Evolutionary conservation across 2,797 vertebrate species (phyloP).

Genomic region (Anguilla anguilla): DNA sequence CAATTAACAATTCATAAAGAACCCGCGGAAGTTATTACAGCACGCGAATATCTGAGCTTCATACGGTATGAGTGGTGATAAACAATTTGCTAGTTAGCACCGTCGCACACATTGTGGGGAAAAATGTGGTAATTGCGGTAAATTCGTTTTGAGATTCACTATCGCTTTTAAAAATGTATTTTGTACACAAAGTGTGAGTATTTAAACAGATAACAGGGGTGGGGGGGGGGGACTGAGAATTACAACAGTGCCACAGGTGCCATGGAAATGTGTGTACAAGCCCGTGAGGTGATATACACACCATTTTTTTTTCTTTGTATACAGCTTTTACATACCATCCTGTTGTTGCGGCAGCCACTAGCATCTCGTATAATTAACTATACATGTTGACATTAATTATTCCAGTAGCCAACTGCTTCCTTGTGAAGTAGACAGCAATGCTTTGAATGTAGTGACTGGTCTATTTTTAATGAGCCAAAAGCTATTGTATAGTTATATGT

Average conservation of each 20-base stretch:
- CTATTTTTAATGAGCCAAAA: not conserved
- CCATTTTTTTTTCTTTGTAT: not conserved
- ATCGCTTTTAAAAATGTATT: not conserved
- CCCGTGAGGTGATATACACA: not conserved
- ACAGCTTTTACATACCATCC: too few relatives aligned
- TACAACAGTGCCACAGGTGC: not conserved
- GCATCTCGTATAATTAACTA: too few relatives aligned
- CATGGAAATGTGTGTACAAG: not conserved
- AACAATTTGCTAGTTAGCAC: not conserved
- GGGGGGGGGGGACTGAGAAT: too few relatives aligned
- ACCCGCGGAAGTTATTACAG: not conserved
- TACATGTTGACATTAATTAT: too few relatives aligned
- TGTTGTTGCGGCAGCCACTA: too few relatives aligned
- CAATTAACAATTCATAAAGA: not conserved
- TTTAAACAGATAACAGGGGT: not conserved
- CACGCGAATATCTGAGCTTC: not conserved
- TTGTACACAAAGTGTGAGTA: not conserved
- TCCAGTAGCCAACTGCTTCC: not conserved
- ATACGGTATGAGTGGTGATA: not conserved
- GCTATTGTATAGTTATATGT: not conserved
- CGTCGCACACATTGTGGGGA: not conserved
- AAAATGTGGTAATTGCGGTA: not conserved
- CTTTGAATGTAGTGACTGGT: not conserved
- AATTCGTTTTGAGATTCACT: not conserved
- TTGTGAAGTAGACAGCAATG: not conserved